A percentile compares a stretch with the other conserved stretches of the same genome.
Evolutionary conservation across 2,797 vertebrate species (phyloP).

Genomic region (Novumbra hubbsi): DNA sequence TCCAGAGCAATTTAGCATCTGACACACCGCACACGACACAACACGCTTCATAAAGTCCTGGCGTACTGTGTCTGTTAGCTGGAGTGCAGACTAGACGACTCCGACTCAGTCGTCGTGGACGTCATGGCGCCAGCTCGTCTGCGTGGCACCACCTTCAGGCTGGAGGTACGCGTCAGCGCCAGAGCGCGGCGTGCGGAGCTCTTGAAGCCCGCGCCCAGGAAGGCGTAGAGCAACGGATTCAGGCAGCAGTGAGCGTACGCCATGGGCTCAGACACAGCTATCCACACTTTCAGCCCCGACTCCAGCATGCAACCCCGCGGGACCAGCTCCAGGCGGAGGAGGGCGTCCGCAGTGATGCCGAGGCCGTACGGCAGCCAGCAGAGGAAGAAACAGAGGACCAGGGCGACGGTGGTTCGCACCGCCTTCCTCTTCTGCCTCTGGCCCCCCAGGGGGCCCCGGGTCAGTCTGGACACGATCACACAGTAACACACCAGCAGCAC

Average conservation of each 20-base stretch:
- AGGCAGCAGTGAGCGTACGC: constrained; percentile 97
- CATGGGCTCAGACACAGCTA: constrained; percentile 89
- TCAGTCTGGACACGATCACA: constrained; percentile 91
- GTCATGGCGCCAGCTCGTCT: constrained; percentile 89
- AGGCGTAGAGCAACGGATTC: constrained; percentile 96
- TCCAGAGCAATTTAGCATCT: no score
- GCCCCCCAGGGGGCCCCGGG: constrained; percentile 87
- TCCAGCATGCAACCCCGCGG: constrained; percentile 83
- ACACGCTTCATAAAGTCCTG: not conserved
- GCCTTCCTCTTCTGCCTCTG: constrained; percentile 95
- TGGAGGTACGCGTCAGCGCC: constrained; percentile 88
- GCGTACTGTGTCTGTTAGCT: constrained; percentile 78
- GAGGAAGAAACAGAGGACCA: constrained; percentile 93
- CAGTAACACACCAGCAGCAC: constrained; percentile 95
- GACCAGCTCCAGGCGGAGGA: constrained; percentile 84
- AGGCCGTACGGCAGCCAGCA: constrained; percentile 96
- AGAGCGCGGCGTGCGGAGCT: constrained; percentile 91
- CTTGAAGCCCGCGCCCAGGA: constrained; percentile 96
- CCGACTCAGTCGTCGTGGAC: constrained; percentile 86
- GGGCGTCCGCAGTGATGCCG: constrained; percentile 86
- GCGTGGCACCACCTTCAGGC: constrained; percentile 90
- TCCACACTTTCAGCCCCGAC: constrained; percentile 81
- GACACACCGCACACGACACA: not conserved
- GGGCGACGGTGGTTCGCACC: constrained; percentile 90
- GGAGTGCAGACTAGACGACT: constrained; percentile 97